Percentiles rank a stretch among this genome's conserved stretches.
Conservation (phyloP, 2,113 vertebrate genomes). For the Dicentrarchus labrax region DNA sequence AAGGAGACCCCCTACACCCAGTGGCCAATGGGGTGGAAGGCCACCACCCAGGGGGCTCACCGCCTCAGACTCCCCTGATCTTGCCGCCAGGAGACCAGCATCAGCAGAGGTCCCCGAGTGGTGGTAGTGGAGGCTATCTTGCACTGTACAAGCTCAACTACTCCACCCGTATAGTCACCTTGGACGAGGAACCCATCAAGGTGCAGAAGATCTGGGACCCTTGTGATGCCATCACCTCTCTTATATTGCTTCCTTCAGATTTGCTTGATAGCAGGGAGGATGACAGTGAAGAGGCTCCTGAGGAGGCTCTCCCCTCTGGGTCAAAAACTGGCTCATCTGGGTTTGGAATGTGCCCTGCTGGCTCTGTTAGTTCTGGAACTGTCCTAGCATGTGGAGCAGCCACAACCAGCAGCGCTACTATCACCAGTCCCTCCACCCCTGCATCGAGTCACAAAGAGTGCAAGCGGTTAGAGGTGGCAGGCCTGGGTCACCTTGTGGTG, state of each 20-base stretch:
- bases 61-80: slow-evolving; percentile 91
- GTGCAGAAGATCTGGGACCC: slow-evolving; percentile 97
- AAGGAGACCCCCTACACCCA: slow-evolving; percentile 87
- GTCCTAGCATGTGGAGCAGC: slow-evolving; percentile 66
- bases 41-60: slow-evolving; percentile 74
- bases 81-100: slow-evolving; percentile 89
- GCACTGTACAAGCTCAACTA: slow-evolving; percentile 99
- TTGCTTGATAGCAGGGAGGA: slow-evolving; percentile 96
- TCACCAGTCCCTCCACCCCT: slow-evolving; percentile 42
- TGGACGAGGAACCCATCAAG: slow-evolving; percentile 96
- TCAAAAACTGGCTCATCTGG: slow-evolving; percentile 85
- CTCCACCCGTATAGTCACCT: slow-evolving; percentile 95
- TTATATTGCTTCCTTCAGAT: slow-evolving; percentile 96
- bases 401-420: slow-evolving; percentile 21
- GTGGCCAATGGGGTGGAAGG: slow-evolving; percentile 93
- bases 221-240: slow-evolving; percentile 95
- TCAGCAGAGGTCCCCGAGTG: slow-evolving; percentile 70
- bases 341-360: slow-evolving; percentile 35
- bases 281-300: slow-evolving; percentile 92
- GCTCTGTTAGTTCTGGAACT: slow-evolving; percentile 39
- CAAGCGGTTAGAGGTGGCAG: slow-evolving; percentile 86
- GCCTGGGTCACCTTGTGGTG: slow-evolving; percentile 96
- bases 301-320: slow-evolving; percentile 88
- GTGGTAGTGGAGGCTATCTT: slow-evolving; percentile 88
- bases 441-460: slow-evolving; percentile 86